Percentiles rank a stretch among this genome's conserved stretches.
Conservation (phyloP, 1,140 invertebrate species). For the Drosophila elegans region DNA sequence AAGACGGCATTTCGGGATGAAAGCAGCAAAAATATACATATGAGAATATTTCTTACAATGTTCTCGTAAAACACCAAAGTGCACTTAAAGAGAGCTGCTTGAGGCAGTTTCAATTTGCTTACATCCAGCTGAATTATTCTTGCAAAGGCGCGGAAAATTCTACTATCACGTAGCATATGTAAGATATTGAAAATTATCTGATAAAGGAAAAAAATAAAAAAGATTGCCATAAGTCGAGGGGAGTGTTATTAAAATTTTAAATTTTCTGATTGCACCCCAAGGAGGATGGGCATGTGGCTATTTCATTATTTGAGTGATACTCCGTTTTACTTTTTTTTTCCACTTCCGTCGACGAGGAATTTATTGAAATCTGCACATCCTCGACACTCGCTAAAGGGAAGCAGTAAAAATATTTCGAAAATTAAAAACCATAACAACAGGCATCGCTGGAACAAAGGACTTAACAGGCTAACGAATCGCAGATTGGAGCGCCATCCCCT, state of each 20-base stretch:
- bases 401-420: slow-evolving; percentile 29
- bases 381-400: background rate
- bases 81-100: slow-evolving; percentile 43
- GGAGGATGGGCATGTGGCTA: slow-evolving; percentile 9
- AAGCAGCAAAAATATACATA: slow-evolving; percentile 5
- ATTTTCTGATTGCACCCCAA: slow-evolving; percentile 32
- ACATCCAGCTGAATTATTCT: slow-evolving; percentile 5
- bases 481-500: background rate
- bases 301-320: slow-evolving; percentile 12
- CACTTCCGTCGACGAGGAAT: background rate
- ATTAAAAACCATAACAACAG: slow-evolving; percentile 48
- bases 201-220: slow-evolving; percentile 4
- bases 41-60: slow-evolving; percentile 22
- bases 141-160: slow-evolving; percentile 13
- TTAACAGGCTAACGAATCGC: slow-evolving; percentile 39
- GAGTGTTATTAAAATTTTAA: slow-evolving; percentile 9
- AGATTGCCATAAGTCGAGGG: slow-evolving; percentile 13
- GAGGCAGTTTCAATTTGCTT: slow-evolving; percentile 43
- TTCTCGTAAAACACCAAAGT: slow-evolving; percentile 39
- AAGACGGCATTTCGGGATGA: slow-evolving; percentile 18
- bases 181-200: slow-evolving; percentile 22
- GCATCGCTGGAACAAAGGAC: slow-evolving; percentile 38
- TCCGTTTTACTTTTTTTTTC: background rate
- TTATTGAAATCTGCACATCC: slow-evolving; percentile 23
- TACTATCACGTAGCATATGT: slow-evolving; percentile 5